Evolutionary conservation across 2,113 vertebrate species (phyloP), one percentile per base, ranked within the genome.

Genomic region (Cyanoderma ruficeps): DNA sequence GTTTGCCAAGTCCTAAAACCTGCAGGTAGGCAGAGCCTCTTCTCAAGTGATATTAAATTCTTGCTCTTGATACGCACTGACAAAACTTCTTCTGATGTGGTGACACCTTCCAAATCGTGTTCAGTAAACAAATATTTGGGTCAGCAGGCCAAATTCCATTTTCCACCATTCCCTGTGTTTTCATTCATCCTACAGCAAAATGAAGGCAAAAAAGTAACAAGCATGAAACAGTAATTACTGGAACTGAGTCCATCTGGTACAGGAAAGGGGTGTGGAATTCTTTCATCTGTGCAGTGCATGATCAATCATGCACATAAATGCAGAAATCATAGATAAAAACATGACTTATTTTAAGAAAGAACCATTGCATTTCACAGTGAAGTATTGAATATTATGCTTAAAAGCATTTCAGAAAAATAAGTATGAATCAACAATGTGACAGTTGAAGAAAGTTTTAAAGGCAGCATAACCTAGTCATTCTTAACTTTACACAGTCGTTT

Each of bases 141-240:
- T 81, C 2, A 3, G 21, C 27, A 31, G 37, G 49, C 20, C 50
- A 65, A 53, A 44, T 47, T 74, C 55, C 10, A 14, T 59, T 41
- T 76, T 46, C 33, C 25, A 49, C 19, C n/a, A 9, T 49, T 60
- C 18, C 71, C 27, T 19, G 50, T 46, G 23, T 61, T 87, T 72
- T 91, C 57, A 35, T 93, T 91, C 71, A 46, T 83, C 49, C 55
- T 78, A 11, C 46, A 61, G 53, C 31, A 75, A 89, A 84, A 76
- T 10, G 22, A 87, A 49, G 7, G 37, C 33, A 30, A 60, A 72
- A 71, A 71, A 60, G 18, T 37, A 47, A 61, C 37, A 17, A 46
- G 24, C 27, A 55, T 79, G 71, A 91, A 93, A 94, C 35, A 76
- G 63, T 47, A 76, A 85, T 96, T 94, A 52, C 70, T 91, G 87